Base-by-base conservation (phyloP, 2,797 vertebrate species). In the Anableps anableps region DNA sequence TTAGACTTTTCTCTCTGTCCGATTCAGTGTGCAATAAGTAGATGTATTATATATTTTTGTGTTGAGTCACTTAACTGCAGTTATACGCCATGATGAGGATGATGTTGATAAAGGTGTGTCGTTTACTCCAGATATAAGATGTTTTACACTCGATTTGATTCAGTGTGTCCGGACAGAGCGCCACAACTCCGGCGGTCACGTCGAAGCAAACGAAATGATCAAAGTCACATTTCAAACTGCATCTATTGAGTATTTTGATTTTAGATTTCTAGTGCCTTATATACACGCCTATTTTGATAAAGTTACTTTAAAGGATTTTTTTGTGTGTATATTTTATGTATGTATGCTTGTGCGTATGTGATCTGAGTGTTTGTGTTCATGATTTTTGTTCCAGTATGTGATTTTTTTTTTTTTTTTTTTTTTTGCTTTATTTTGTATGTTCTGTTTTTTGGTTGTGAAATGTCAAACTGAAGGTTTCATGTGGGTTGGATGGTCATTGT, bases 241-340 rank as follows among this genome's bases (percentile, higher is more conserved):
- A 94, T 94, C 90, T 89, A 92, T 92, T 94, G 87, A 91, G 91
- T 94, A 47, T 87, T 92, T 97, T 97, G 88, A 94, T 96, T 98
- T 97, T 97, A 96, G 97, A 98, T 98, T 97, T 98, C 97, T 97
- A 99, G 98, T 99, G 98, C 98, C 98, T 99, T 99, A 99, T 98
- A 98, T 97, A 97, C 96, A 97, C 97, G 96, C 97, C 97, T 98
- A 95, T 97, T 98, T 96, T 97, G 94, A 95, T 96, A 95, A 95
- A 82, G 87, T 95, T 95, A 91, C 89, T 91, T 95, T 95, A 83
- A 93, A 93, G 86, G 87, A n/a, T 92, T 92, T 88, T 90, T 91
- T 91, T 93, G 91, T 47, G 68, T 83, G 90, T 93, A 92, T 94
- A 92, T 89, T 92, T 91, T 93, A 74, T 81, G 86, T 94, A 64